Base-by-base conservation (phyloP, 1,140 invertebrate species). In the Alviniconcha marisindica region DNA sequence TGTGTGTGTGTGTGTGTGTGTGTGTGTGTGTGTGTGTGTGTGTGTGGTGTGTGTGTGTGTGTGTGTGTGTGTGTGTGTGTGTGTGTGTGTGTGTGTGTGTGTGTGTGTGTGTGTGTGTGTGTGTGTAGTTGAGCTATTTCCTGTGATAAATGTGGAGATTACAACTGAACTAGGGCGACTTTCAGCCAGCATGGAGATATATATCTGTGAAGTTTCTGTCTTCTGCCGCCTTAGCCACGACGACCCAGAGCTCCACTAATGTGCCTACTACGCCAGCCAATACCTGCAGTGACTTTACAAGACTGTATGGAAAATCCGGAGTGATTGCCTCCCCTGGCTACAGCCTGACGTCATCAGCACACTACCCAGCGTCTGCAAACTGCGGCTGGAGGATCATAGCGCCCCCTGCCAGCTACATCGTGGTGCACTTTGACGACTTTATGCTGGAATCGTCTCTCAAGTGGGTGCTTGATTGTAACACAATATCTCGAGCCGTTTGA, bases 361-460 rank as follows among this genome's bases (percentile, higher is more conserved):
- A 81, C 63, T 84, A 84, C 42, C 79, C 54, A 2, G 28, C 82
- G 10, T 48, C 63, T 0, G 38, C 60, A 10, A 15, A 77, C 56
- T 85, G 84, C 76, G 36, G 28, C 28, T 85, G 84, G 84, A 44
- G 31, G 3, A 80, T 85, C 44, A 15, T 40, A 31, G 81, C 31
- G 1, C 76, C 76, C 40, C 28, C n/a, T 14, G 69, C 48, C 3
- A 38, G 73, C 38, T 42, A 63, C 42, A 80, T 83, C 38, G 63
- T 83, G 18, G 28, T 83, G 1, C 60, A 83, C 44, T 85, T 85
- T 48, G 69, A 81, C 31, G 63, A 60, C 38, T 85, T 85, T 44
- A 66, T 79, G 48, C 33, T 85, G 44, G 84, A 83, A 63, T 10
- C 21, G 42, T 71, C 81, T 18, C 56, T 38, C 15, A 66, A 44